Evolutionary conservation across 1,140 invertebrate species (phyloP).

Genomic region (Metopolophium dirhodum): DNA sequence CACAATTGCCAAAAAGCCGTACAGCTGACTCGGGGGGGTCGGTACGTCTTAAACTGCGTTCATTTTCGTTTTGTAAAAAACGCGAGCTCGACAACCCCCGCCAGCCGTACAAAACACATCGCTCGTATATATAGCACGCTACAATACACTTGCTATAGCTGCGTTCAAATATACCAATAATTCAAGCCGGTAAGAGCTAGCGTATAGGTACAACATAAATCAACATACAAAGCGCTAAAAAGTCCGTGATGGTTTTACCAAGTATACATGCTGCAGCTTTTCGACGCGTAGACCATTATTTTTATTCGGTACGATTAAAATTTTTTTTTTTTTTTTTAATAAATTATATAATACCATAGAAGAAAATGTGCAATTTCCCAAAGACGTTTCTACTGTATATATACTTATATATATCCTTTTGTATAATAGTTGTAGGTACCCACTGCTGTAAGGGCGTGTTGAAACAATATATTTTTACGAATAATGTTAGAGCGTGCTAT

Average conservation of each 20-base stretch:
- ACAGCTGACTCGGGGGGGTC: not conserved
- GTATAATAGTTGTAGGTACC: not conserved
- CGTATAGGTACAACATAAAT: constrained; percentile 2
- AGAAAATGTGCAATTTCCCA: constrained; percentile 27
- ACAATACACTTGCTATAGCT: not conserved
- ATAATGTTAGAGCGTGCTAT: not conserved
- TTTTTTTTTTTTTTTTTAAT: not conserved
- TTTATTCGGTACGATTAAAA: not conserved
- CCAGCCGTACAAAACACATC: not conserved
- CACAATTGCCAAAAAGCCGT: not conserved
- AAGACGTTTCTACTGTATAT: not conserved
- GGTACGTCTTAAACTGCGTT: not conserved
- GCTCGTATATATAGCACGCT: not conserved
- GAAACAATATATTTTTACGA: not conserved
- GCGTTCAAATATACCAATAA: not conserved
- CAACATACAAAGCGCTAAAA: constrained; percentile 1
- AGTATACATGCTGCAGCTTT: not conserved
- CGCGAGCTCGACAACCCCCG: not conserved
- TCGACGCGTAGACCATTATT: not conserved
- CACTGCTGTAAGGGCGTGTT: not conserved
- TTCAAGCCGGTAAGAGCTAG: not conserved
- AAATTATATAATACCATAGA: not conserved
- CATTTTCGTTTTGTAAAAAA: not conserved
- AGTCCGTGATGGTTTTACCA: not conserved
- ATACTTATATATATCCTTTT: not conserved